phyloP scores from a whole-genome alignment of 2,888 invertebrate genomes.

The Resseliella maxima region DNA sequence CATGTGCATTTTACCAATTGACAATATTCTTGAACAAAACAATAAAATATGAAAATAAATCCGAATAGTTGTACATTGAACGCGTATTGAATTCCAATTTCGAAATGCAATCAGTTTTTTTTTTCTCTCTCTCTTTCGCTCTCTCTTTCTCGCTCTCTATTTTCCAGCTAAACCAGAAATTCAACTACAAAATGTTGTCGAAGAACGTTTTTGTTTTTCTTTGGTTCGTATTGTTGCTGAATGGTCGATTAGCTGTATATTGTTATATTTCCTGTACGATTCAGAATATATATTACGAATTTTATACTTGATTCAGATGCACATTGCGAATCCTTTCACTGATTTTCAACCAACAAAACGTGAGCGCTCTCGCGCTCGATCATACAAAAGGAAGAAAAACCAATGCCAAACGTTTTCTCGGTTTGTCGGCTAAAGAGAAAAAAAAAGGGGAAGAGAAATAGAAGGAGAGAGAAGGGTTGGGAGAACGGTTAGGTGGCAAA shows the following conservation, averaged over 20 bases:
- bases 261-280: background rate
- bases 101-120: too few species aligned
- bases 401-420: background rate
- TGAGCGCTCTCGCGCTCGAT: background rate
- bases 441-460: background rate
- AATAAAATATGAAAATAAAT: slow-evolving; percentile 50
- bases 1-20: background rate
- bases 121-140: too few species aligned
- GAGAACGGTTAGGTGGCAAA: background rate
- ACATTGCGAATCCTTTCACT: slow-evolving; percentile 36
- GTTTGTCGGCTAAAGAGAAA: slow-evolving; percentile 29
- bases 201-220: background rate
- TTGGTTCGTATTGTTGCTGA: background rate
- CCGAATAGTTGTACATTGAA: slow-evolving; percentile 16
- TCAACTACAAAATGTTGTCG: background rate
- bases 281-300: background rate
- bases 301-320: background rate
- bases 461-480: background rate
- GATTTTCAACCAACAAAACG: slow-evolving; percentile 32
- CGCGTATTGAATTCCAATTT: slow-evolving; percentile 13
- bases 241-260: slow-evolving; percentile 38
- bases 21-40: slow-evolving; percentile 28
- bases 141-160: too few species aligned
- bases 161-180: background rate
- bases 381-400: background rate